Evolutionary conservation across 2,113 vertebrate species (phyloP), one percentile per base, ranked within the genome.

Genomic region (Phalacrocorax brasilianus): DNA sequence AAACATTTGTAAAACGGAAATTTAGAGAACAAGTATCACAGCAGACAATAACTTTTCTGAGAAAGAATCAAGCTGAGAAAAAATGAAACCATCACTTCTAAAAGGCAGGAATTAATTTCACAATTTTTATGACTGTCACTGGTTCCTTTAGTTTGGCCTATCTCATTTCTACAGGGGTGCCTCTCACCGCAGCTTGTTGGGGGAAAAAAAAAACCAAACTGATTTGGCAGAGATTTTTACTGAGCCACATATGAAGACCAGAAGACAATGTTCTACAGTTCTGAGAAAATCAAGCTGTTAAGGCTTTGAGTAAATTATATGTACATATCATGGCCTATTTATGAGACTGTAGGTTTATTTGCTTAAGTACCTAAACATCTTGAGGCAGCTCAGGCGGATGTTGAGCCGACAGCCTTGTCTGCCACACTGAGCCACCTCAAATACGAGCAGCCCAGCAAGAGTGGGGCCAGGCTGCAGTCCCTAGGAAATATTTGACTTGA

Each of bases 391-490:
- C 70, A 84, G 83, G 66, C 0, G 0, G 53, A 61, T 75, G 49
- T 49, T 72, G 62, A 93, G 62, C 40, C 0, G 0, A 65, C 67
- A 83, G 59, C 79, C 38, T 35, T 55, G 38, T 59, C 59, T 90
- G 79, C 38, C 58, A 59, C 56, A 4, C 55, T 47, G 27, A 94
- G n/a, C 47, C 12, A 1, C 58, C 56, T 61, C 83, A 75, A 53
- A 84, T 18, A 35, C 0, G 0, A 81, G 63, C 44, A 83, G 65
- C 23, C 11, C 47, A 66, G 30, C 0, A 0, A 77, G 49, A 50
- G n/a, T 4, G 2, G 19, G 49, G 30, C 49, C 62, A 59, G 30
- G 35, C 70, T 93, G 73, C 38, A 42, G 5, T 27, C 42, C 30
- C 45, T 18, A 7, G 33, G 52, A 70, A 26, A 27, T 35, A 44